A percentile compares a stretch with the other conserved stretches of the same genome.
Conservation (phyloP, 2,797 vertebrate species). For the Enteromius argenteus region DNA sequence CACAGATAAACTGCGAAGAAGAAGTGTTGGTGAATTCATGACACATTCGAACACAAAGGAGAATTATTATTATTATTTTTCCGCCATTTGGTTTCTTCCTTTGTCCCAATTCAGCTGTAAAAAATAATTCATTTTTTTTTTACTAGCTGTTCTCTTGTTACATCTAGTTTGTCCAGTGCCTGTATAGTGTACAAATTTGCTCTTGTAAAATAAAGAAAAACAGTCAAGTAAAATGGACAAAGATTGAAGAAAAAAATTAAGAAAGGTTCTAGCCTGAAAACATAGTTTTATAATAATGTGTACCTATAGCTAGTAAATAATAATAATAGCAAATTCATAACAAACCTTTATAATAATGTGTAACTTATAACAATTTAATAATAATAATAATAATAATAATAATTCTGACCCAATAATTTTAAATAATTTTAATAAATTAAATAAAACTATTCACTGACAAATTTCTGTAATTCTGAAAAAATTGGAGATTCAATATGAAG, state of each 20-base stretch:
- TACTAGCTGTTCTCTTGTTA: not conserved
- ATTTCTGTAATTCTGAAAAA: not conserved
- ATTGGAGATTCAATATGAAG: too few relatives aligned
- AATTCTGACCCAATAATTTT: too few relatives aligned
- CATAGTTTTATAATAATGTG: not conserved
- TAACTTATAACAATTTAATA: not conserved
- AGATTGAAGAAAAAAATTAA: not conserved
- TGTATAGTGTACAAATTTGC: not conserved
- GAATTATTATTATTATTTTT: not conserved
- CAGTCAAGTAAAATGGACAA: not conserved
- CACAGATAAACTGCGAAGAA: not conserved
- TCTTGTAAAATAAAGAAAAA: not conserved
- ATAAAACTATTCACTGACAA: not conserved
- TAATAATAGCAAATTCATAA: not conserved
- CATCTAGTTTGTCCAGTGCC: too few relatives aligned
- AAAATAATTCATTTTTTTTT: not conserved
- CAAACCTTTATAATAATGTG: not conserved
- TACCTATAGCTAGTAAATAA: not conserved
- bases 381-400: not conserved
- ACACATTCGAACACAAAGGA: not conserved
- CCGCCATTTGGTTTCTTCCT: not conserved
- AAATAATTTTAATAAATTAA: too few relatives aligned
- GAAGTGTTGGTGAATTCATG: not conserved
- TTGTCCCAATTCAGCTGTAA: not conserved
- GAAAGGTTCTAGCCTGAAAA: not conserved